A percentile compares a stretch with the other conserved stretches of the same genome.
These are phyloP conservation scores for Lomographa bimaculata DNA, from an alignment of 2,888 invertebrate species.

Conservation along the genomic window DNA sequence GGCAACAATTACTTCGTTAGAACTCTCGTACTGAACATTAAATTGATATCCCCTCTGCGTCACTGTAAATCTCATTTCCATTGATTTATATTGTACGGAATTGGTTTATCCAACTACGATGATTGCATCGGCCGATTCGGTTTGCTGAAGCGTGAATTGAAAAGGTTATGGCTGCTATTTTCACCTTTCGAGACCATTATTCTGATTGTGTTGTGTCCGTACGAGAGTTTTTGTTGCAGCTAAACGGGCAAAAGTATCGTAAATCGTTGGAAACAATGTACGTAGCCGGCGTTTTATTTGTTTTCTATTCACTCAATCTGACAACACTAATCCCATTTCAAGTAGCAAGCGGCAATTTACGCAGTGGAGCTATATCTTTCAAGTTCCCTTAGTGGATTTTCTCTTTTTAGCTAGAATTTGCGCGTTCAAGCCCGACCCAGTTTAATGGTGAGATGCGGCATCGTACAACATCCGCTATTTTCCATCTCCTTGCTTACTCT, in stretches of 20 bases:
- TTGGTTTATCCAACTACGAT: conserved; percentile 59
- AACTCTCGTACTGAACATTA: conserved; percentile 46
- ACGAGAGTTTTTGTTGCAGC: conserved; percentile 19
- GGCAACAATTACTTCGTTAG: conserved; percentile 43
- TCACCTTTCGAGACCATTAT: conserved; percentile 26
- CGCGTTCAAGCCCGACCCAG: conserved; percentile 51
- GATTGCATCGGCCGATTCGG: conserved; percentile 56
- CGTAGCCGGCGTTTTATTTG: conserved; percentile 19
- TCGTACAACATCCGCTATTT: conserved; percentile 62
- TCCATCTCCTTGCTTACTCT: conserved; percentile 54
- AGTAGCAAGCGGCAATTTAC: conserved; percentile 46
- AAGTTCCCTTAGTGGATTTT: conserved; percentile 50
- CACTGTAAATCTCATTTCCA: conserved; percentile 47
- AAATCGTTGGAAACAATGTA: conserved; percentile 21
- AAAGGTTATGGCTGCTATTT: conserved; percentile 38
- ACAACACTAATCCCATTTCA: conserved; percentile 46
- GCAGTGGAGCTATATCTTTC: conserved; percentile 47
- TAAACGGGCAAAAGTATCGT: conserved; percentile 25
- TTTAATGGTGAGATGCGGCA: conserved; percentile 61
- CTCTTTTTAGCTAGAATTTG: conserved; percentile 56
- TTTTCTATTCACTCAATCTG: conserved; percentile 30
- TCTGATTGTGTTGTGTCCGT: conserved; percentile 22
- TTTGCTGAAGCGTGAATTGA: conserved; percentile 59
- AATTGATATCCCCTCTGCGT: conserved; percentile 48
- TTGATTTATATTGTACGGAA: conserved; percentile 58